Conservation (phyloP, 2,113 vertebrate species). For the Lichenostomus cassidix region DNA sequence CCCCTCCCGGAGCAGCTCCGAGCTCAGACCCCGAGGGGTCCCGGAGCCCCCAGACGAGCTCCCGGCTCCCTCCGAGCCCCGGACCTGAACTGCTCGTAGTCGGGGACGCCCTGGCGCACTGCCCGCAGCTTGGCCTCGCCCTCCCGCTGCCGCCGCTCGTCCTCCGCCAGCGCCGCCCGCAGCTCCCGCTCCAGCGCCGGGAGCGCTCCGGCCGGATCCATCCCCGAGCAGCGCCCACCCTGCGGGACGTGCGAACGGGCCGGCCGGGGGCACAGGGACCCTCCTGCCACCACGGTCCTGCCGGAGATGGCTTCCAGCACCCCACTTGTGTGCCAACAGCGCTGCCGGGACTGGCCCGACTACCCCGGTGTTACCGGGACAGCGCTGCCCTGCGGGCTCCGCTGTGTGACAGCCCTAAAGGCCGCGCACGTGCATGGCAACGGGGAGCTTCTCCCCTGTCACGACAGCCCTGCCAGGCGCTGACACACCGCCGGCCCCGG, state of each 20-base stretch:
- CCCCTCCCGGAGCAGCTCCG: background rate
- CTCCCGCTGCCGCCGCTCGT: background rate
- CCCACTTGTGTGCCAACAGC: background rate
- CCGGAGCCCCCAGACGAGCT: background rate
- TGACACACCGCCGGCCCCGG: background rate
- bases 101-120: background rate
- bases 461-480: background rate
- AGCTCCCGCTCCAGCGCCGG: background rate
- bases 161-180: background rate
- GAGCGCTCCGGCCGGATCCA: background rate
- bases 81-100: background rate
- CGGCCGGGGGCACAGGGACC: background rate
- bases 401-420: no score
- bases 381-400: background rate
- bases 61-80: background rate
- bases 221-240: no score
- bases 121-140: background rate
- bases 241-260: no score
- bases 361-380: background rate
- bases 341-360: background rate
- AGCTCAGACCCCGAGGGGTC: background rate
- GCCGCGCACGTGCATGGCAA: background rate
- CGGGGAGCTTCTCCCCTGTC: background rate
- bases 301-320: background rate
- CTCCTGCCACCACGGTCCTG: background rate